Evolutionary conservation across 2,113 vertebrate species (phyloP).

Genomic region (Trichechus manatus): DNA sequence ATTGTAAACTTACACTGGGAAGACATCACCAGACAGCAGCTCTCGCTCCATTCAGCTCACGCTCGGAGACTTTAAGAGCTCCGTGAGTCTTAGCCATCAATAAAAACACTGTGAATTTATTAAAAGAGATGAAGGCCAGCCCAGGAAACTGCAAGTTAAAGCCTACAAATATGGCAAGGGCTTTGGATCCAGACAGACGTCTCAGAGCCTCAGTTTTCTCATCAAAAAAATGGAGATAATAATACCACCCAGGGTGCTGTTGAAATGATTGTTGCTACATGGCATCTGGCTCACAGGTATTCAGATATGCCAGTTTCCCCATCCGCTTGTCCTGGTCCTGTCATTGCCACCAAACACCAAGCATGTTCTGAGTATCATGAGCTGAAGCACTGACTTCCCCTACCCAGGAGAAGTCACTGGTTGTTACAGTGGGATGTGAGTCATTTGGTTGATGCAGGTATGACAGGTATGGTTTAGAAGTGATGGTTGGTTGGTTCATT

Average conservation of each 20-base stretch:
- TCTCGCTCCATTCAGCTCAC: neutral
- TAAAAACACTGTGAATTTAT: neutral
- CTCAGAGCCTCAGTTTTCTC: neutral
- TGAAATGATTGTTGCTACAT: neutral
- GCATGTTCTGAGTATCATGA: neutral
- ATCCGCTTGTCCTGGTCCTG: neutral
- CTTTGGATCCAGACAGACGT: neutral
- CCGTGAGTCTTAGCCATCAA: neutral
- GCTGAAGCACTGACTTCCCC: neutral
- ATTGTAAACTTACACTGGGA: constrained; percentile 38
- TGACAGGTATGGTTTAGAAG: neutral
- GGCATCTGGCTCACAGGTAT: neutral
- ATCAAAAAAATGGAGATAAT: neutral
- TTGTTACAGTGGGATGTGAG: neutral
- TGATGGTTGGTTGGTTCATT: neutral
- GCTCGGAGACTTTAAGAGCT: neutral
- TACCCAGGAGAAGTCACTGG: neutral
- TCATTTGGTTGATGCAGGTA: neutral
- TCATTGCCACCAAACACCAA: neutral
- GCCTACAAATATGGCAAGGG: neutral
- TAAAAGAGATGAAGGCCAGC: neutral
- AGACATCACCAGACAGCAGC: constrained; percentile 10
- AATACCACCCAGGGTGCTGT: neutral
- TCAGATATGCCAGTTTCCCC: neutral
- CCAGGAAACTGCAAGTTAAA: neutral